phyloP scores from a whole-genome alignment of 2,888 invertebrate species.

The Mamestra brassicae region DNA sequence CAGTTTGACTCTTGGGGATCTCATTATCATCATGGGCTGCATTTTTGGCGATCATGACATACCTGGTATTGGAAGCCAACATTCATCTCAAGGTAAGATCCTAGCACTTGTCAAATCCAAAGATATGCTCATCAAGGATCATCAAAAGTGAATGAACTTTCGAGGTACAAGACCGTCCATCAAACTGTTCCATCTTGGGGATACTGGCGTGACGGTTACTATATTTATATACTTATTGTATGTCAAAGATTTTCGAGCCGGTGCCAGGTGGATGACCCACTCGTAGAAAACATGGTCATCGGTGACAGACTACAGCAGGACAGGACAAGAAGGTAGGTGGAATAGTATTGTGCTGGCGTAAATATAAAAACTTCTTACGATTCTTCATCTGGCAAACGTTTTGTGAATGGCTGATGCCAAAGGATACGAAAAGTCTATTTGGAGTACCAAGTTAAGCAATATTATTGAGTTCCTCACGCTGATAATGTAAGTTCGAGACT shows the following conservation, averaged over 20 bases:
- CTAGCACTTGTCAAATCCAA: neutral
- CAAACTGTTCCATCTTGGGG: neutral
- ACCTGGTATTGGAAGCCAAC: neutral
- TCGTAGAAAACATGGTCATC: conserved; percentile 85
- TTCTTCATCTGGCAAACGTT: neutral
- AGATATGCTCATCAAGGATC: neutral
- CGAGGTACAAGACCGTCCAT: neutral
- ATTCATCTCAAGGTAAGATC: conserved; percentile 26
- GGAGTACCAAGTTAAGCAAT: neutral
- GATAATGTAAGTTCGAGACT: too few relatives aligned
- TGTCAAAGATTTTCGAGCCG: conserved; percentile 83
- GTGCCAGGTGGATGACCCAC: conserved; percentile 87
- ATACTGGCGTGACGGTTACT: conserved; percentile 9
- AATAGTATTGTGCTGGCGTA: neutral
- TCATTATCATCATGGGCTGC: neutral
- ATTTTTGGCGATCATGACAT: neutral
- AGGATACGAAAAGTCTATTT: neutral
- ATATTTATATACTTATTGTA: conserved; percentile 40
- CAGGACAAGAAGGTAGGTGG: conserved; percentile 79
- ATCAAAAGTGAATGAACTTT: neutral
- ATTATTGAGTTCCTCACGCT: too few relatives aligned
- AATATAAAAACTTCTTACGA: neutral
- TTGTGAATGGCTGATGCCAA: neutral
- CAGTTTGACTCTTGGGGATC: neutral
- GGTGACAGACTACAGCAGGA: conserved; percentile 80